These are phyloP conservation scores for Abramis brama DNA, from an alignment of 2,113 vertebrate species.

Conservation along the genomic window DNA sequence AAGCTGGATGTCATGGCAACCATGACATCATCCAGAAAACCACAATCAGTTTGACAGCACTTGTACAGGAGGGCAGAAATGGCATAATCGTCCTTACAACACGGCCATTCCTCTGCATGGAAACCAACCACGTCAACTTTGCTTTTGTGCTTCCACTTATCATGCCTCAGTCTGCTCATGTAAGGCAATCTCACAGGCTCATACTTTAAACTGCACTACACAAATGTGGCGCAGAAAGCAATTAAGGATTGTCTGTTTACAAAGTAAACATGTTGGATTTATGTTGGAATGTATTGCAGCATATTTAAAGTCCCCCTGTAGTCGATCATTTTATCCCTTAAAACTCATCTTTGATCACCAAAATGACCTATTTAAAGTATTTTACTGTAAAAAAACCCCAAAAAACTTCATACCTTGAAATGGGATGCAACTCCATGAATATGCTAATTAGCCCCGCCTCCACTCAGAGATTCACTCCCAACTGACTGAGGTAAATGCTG, in stretches of 20 bases:
- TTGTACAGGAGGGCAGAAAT: not conserved
- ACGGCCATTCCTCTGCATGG: not conserved
- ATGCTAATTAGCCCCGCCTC: too few species aligned
- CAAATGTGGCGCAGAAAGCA: not conserved
- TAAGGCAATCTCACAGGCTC: not conserved
- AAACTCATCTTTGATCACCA: too few species aligned
- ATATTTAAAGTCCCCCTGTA: too few species aligned
- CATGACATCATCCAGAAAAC: conserved; percentile 43
- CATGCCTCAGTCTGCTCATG: too few species aligned
- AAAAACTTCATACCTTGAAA: too few species aligned
- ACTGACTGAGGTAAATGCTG: too few species aligned
- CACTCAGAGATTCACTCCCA: too few species aligned
- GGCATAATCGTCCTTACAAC: conserved; percentile 23
- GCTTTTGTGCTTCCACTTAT: not conserved
- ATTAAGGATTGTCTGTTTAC: not conserved
- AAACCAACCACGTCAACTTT: not conserved
- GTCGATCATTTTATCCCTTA: too few species aligned
- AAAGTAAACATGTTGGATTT: not conserved
- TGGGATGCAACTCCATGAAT: too few species aligned
- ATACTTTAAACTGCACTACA: not conserved
- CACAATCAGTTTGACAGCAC: conserved; percentile 29
- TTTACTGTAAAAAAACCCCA: fast-evolving
- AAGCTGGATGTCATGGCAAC: conserved; percentile 44
- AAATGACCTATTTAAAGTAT: too few species aligned
- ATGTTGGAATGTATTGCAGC: too few species aligned